These are phyloP conservation scores for Dilophus febrilis DNA, from an alignment of 2,888 invertebrate genomes.

Conservation along the genomic window DNA sequence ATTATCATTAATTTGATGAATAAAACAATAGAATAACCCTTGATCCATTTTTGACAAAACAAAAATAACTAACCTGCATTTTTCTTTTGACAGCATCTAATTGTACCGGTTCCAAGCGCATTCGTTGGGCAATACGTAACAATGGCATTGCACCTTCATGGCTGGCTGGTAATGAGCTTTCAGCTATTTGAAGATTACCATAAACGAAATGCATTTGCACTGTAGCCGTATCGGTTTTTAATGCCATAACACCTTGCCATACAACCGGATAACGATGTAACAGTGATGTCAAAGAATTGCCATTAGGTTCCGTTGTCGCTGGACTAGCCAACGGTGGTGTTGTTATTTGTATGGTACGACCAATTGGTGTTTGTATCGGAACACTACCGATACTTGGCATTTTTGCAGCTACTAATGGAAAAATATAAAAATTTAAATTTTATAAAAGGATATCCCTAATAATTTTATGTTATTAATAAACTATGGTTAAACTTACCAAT, in stretches of 20 bases:
- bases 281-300: constrained; percentile 64
- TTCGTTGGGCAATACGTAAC: constrained; percentile 87
- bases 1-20: too few species aligned
- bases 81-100: constrained; percentile 90
- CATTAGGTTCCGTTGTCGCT: constrained; percentile 67
- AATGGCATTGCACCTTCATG: constrained; percentile 71
- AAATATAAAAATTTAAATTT: background rate
- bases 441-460: too few species aligned
- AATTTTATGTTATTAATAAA: too few species aligned
- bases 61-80: constrained; percentile 58
- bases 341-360: constrained; percentile 22
- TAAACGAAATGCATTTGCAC: constrained; percentile 99
- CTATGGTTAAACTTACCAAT: too few species aligned
- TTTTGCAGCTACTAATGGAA: constrained; percentile 14
- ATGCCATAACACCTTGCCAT: constrained; percentile 91
- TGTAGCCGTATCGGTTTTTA: constrained; percentile 92
- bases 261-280: constrained; percentile 86
- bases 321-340: constrained; percentile 56
- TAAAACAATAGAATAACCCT: too few species aligned
- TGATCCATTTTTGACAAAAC: background rate
- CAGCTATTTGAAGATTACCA: constrained; percentile 80
- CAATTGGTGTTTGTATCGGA: constrained; percentile 16
- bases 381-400: constrained; percentile 19
- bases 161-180: constrained; percentile 64
- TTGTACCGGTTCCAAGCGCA: constrained; percentile 91